Evolutionary conservation across 2,113 vertebrate species (phyloP), one percentile per base, ranked within the genome.

Genomic region (Daphoenositta chrysoptera): DNA sequence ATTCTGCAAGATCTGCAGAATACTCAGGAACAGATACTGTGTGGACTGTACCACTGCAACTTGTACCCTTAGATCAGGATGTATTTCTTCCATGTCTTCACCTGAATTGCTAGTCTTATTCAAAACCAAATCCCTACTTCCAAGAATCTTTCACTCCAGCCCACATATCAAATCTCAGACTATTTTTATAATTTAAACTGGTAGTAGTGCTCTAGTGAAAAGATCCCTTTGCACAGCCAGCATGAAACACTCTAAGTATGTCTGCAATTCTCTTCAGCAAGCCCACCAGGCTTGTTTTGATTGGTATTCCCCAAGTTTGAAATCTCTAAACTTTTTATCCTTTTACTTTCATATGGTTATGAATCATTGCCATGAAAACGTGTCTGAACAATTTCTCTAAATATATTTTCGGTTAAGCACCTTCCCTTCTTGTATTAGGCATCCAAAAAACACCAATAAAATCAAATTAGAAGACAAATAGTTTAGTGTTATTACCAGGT

Each of bases 401-500:
- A 75, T 39, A 61, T 42, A 42, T 39, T 83, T 77, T 51, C 24
- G 11, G 31, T 54, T 35, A 40, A 94, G 83, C 15, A 66, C 1
- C 13, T 11, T 66, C 54, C 21, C 30, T 65, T 58, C 51, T 44
- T 66, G 8, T 6, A 31, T 21, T 5, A 11, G n/a, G 14, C 44
- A 57, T 20, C 60, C 2, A 47, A 56, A 88, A 80, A 39, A 0
- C 30, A 83, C 11, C 19, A 45, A 35, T n/a, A 47, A 72, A 84
- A 89, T 17, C 13, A 64, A 76, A 81, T 26, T 6, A 73, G 48
- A 86, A 63, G 57, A 79, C 40, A 56, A 91, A 48, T 13, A 68
- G 6, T 22, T 53, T 11, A 57, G 39, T 31, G 68, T 70, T 65
- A 87, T 94, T 97, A 99, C 98, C 98, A 66, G 98, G 98, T 15